Conservation (phyloP, 2,888 invertebrate species). For the Amblyjoppa fuscipennis region DNA sequence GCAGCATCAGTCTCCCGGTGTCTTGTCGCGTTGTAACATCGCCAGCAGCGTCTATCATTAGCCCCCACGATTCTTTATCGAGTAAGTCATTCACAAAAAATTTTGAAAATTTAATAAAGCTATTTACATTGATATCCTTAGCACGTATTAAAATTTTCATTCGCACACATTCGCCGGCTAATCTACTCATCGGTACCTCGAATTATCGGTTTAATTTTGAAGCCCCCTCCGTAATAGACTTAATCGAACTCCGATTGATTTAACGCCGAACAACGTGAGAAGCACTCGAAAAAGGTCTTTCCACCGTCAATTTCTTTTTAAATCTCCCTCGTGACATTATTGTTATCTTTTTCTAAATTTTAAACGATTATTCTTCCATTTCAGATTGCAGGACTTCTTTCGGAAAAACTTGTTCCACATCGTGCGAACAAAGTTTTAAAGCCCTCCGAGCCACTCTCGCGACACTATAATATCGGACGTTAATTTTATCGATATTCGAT, state of each 20-base stretch:
- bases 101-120: background rate
- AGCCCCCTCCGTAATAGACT: background rate
- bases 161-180: background rate
- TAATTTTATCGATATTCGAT: conserved; percentile 51
- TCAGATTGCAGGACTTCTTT: background rate
- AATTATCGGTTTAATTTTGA: conserved; percentile 1
- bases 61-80: conserved; percentile 46
- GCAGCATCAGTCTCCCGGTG: conserved; percentile 76
- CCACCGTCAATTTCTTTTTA: background rate
- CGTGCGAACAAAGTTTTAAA: background rate
- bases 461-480: background rate
- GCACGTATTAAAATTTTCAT: background rate
- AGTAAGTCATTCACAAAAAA: conserved; percentile 47
- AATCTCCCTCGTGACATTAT: background rate
- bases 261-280: background rate
- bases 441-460: background rate
- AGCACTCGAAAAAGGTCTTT: background rate
- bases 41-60: conserved; percentile 52
- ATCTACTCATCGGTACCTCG: background rate
- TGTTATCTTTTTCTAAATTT: background rate
- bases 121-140: background rate
- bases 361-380: background rate
- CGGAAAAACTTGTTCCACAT: background rate
- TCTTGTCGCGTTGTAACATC: conserved; percentile 72
- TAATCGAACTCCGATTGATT: conserved; percentile 13